Percentiles rank a stretch among this genome's conserved stretches.
These are phyloP conservation scores for Cephus pygmeus DNA, from an alignment of 2,888 invertebrate genomes.

Conservation along the genomic window DNA sequence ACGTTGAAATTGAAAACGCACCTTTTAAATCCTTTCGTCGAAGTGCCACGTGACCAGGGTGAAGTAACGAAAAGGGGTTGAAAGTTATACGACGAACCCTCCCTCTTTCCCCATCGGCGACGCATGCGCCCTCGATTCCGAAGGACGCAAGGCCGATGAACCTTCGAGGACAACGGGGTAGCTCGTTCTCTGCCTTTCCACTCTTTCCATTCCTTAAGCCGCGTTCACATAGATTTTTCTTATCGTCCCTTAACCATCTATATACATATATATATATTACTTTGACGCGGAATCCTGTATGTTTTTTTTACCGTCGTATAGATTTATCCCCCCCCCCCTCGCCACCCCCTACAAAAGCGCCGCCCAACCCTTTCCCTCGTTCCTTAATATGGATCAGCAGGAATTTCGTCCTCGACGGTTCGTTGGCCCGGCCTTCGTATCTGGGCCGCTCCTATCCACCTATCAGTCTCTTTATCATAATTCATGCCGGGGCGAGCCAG, in stretches of 20 bases:
- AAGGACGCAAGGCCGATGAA: constrained; percentile 60
- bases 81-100: no score
- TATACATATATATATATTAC: no score
- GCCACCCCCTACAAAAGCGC: not conserved
- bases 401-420: constrained; percentile 40
- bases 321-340: no score
- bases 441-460: constrained; percentile 53
- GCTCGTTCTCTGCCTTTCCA: not conserved
- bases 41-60: no score
- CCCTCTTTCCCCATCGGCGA: constrained; percentile 41
- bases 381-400: not conserved
- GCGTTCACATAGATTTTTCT: not conserved
- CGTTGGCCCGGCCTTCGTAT: constrained; percentile 54
- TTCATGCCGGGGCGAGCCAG: constrained; percentile 24
- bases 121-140: constrained; percentile 47
- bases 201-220: not conserved
- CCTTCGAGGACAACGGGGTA: constrained; percentile 44
- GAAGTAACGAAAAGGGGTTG: no score
- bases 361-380: not conserved
- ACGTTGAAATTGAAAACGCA: no score
- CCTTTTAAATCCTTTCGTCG: no score
- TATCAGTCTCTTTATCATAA: constrained; percentile 55
- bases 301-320: no score
- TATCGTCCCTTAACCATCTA: no score
- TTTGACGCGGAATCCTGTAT: no score